Base-by-base conservation (phyloP, 2,113 vertebrate genomes). In the Aegithalos caudatus region DNA sequence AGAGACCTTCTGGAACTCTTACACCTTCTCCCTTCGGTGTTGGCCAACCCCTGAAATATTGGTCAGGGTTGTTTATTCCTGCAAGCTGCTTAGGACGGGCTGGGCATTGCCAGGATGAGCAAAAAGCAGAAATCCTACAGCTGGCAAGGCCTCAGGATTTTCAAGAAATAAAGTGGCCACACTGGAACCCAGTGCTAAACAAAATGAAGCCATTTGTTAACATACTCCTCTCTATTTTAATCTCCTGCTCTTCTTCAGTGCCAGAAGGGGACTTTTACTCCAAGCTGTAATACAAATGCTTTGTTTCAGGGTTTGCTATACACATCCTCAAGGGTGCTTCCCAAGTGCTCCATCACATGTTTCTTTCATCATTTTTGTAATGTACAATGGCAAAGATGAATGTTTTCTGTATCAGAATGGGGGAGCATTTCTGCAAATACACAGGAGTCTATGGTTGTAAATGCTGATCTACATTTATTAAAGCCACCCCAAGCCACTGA, bases 21-120 rank as follows among this genome's bases (percentile, higher is more conserved):
- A 28, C 10, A 47, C 3, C 16, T 7, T 3, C 15, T 66, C 9
- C 13, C 12, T 17, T 64, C 44, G 9, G 9, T 13, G 18, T 9
- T n/a, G n/a, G 23, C 31, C 0, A 1, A 6, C 6, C 0, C 1
- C 38, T 29, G 35, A 54, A 38, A 23, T 0, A 7, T 7, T 18
- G 9, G 14, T 33, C 38, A 61, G 19, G 7, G 10, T 9, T 35
- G 7, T 11, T 42, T 20, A 25, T 15, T 16, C 22, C 62, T 44
- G 33, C 1, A 8, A 56, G 40, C 3, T 48, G 38, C 44, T 60
- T 35, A 40, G 48, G 44, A 51, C 1, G 2, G 53, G 10, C 18
- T 28, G 17, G 33, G 21, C 57, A 53, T 8, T 1, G 3, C 11
- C 60, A 79, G 57, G 35, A 56, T 1, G 7, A 81, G 42, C 25